Conservation (phyloP, 2,113 vertebrate species). For the Hippocampus comes region DNA sequence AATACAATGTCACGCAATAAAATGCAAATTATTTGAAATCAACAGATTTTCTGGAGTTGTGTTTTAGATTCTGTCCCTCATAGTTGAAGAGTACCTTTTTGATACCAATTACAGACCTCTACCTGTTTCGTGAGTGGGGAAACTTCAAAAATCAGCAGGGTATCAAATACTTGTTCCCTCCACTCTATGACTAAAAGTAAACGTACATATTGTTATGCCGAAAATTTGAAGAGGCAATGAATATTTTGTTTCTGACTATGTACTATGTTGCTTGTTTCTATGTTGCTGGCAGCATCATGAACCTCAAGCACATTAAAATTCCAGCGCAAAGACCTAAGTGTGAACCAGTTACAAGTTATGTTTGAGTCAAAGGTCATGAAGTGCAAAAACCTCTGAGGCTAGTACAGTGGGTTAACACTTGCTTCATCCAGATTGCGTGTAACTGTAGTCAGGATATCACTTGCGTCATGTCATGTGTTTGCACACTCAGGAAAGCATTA, state of each 20-base stretch:
- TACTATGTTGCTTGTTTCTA: neutral
- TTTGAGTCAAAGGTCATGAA: slow-evolving; percentile 9
- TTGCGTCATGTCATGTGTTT: slow-evolving; percentile 32
- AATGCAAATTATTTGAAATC: too few relatives aligned
- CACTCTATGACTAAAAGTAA: neutral
- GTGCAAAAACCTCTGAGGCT: slow-evolving; percentile 8
- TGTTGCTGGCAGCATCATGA: neutral
- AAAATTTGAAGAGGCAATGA: slow-evolving; percentile 6
- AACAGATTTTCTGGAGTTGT: too few relatives aligned
- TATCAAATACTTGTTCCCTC: too few relatives aligned
- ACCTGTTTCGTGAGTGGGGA: too few relatives aligned
- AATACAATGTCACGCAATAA: too few relatives aligned
- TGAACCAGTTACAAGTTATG: neutral
- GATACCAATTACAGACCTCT: too few relatives aligned
- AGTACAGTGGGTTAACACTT: slow-evolving; percentile 38
- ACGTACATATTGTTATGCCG: neutral
- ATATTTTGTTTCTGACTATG: slow-evolving; percentile 1
- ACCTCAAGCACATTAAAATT: neutral
- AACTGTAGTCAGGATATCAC: slow-evolving; percentile 13
- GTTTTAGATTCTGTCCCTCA: too few relatives aligned
- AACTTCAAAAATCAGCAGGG: too few relatives aligned
- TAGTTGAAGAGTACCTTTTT: too few relatives aligned
- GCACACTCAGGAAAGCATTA: neutral
- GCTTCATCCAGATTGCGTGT: slow-evolving; percentile 29
- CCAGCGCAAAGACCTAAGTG: neutral